These are phyloP conservation scores for Sandelia bainsii DNA, from an alignment of 2,797 vertebrate species.

Conservation along the genomic window DNA sequence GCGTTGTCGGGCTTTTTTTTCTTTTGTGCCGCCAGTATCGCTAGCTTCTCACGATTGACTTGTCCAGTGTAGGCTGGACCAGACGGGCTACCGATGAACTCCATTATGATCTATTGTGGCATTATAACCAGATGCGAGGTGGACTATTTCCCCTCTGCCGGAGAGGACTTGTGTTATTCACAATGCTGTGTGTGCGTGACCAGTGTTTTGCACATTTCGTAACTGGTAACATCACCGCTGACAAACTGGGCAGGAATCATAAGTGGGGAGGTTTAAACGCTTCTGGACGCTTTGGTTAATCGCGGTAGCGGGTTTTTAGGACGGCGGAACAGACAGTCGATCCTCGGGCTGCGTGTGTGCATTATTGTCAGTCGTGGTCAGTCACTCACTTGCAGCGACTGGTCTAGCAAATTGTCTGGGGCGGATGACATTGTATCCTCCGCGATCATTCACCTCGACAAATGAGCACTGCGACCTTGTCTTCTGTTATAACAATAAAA, in stretches of 20 bases:
- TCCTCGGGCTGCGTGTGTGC: constrained; percentile 28
- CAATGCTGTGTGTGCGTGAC: constrained; percentile 42
- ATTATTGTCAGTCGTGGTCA: constrained; percentile 56
- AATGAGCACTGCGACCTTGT: constrained; percentile 72
- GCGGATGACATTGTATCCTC: constrained; percentile 79
- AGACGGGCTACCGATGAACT: constrained; percentile 39
- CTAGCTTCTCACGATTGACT: constrained; percentile 49
- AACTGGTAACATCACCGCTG: constrained; percentile 40
- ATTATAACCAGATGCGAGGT: constrained; percentile 37
- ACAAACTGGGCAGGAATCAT: constrained; percentile 44
- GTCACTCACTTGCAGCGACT: constrained; percentile 58
- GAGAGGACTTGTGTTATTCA: constrained; percentile 27
- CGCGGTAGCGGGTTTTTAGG: constrained; percentile 4
- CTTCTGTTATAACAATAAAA: constrained; percentile 59
- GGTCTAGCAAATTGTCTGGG: constrained; percentile 68
- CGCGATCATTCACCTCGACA: constrained; percentile 47
- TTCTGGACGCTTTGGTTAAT: constrained; percentile 34
- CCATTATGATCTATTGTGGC: constrained; percentile 39
- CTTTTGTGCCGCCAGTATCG: constrained; percentile 66
- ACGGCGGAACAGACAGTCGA: neutral
- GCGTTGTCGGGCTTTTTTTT: constrained; percentile 59
- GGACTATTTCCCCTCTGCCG: constrained; percentile 39
- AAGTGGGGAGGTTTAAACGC: constrained; percentile 46
- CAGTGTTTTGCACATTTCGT: constrained; percentile 60
- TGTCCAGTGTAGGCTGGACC: constrained; percentile 44